Evolutionary conservation across 1,140 invertebrate species (phyloP).

Genomic region (Drosophila arizonae): DNA sequence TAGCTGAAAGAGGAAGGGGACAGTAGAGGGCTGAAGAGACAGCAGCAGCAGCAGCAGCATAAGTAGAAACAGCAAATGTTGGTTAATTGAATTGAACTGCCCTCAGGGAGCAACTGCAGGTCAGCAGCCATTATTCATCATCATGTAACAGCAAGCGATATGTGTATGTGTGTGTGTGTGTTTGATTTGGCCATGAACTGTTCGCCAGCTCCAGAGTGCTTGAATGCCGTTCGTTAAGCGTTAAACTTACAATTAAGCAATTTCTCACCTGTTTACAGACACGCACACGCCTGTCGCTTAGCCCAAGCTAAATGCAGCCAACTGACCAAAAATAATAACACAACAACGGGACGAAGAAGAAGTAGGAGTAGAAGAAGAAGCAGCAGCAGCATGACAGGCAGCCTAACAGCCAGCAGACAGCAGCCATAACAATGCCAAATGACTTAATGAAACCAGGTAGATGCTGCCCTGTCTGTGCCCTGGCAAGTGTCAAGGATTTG

Average conservation of each 20-base stretch:
- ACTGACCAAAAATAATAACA: slow-evolving; percentile 31
- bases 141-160: slow-evolving; percentile 20
- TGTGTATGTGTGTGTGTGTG: slow-evolving; percentile 3
- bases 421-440: slow-evolving; percentile 71
- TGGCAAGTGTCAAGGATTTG: slow-evolving; percentile 71
- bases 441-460: slow-evolving; percentile 70
- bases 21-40: not conserved
- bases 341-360: not conserved
- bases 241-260: slow-evolving; percentile 80
- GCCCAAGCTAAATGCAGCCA: slow-evolving; percentile 30
- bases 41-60: slow-evolving; percentile 1
- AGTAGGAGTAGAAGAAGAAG: slow-evolving; percentile 10
- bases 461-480: slow-evolving; percentile 25
- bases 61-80: slow-evolving; percentile 23
- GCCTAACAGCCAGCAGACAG: slow-evolving; percentile 6
- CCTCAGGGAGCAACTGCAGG: slow-evolving; percentile 35
- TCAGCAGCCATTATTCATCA: slow-evolving; percentile 47
- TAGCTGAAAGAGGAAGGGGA: not conserved
- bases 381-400: slow-evolving; percentile 25
- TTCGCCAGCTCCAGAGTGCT: slow-evolving; percentile 1
- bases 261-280: slow-evolving; percentile 74
- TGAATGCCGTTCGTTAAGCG: slow-evolving; percentile 45
- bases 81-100: slow-evolving; percentile 68
- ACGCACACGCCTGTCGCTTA: not conserved
- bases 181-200: slow-evolving; percentile 11